phyloP scores from a whole-genome alignment of 2,888 invertebrate genomes.

The Lymantria dispar region DNA sequence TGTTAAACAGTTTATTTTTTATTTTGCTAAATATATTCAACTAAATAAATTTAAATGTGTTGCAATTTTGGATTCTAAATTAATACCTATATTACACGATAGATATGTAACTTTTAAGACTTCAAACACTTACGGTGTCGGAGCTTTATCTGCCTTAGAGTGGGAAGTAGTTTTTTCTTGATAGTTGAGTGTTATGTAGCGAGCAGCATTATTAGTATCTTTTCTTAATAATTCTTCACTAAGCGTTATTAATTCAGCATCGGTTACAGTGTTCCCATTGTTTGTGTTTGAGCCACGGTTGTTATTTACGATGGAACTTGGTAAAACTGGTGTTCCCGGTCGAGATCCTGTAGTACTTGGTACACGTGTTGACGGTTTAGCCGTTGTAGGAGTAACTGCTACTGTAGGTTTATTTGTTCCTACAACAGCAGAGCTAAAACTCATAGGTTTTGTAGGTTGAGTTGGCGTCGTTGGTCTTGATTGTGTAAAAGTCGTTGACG shows the following conservation, averaged over 20 bases:
- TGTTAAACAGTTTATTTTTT: no score
- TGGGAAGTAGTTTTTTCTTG: slow-evolving; percentile 89
- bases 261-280: slow-evolving; percentile 60
- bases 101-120: neutral
- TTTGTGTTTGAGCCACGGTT: slow-evolving; percentile 43
- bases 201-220: slow-evolving; percentile 88
- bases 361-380: slow-evolving; percentile 36
- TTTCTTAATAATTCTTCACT: slow-evolving; percentile 88
- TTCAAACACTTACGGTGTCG: slow-evolving; percentile 85
- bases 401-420: slow-evolving; percentile 45
- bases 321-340: slow-evolving; percentile 51
- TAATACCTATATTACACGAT: no score
- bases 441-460: slow-evolving; percentile 50
- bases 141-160: slow-evolving; percentile 87
- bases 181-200: slow-evolving; percentile 86
- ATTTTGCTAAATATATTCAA: no score
- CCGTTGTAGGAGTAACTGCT: slow-evolving; percentile 25
- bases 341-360: slow-evolving; percentile 32
- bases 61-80: no score
- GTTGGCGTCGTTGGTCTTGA: slow-evolving; percentile 25
- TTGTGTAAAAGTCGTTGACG: slow-evolving; percentile 23
- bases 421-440: slow-evolving; percentile 57
- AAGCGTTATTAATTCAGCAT: slow-evolving; percentile 85
- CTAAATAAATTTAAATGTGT: no score
- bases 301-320: slow-evolving; percentile 71